These are phyloP conservation scores for Prochilodus magdalenae DNA, from an alignment of 2,113 vertebrate genomes.

Conservation along the genomic window DNA sequence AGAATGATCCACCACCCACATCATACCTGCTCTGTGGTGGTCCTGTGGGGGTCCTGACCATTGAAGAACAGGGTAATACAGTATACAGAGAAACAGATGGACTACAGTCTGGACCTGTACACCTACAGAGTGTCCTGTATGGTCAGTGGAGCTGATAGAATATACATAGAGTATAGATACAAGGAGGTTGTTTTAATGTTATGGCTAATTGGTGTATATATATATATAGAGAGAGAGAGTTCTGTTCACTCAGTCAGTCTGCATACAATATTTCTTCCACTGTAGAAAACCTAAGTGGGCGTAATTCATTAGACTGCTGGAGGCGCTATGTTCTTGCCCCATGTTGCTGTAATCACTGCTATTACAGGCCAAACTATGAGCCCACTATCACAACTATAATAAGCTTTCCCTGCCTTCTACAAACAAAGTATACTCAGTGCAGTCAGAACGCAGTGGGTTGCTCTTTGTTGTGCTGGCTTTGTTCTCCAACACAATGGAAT, in stretches of 20 bases:
- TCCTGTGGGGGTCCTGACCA: too few species aligned
- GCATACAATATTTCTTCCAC: not conserved
- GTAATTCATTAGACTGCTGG: not conserved
- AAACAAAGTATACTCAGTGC: not conserved
- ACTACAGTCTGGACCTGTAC: too few species aligned
- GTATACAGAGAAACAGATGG: too few species aligned
- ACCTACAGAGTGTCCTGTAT: too few species aligned
- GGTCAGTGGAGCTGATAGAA: too few species aligned
- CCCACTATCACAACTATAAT: not conserved
- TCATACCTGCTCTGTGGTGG: too few species aligned
- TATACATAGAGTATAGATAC: too few species aligned
- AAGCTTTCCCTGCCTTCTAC: not conserved
- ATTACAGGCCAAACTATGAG: not conserved
- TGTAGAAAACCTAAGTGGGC: not conserved
- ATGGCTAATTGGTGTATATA: too few species aligned
- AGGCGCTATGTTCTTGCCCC: not conserved
- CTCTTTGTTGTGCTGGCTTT: not conserved
- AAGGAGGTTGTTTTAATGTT: too few species aligned
- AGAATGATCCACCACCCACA: too few species aligned
- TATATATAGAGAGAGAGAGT: too few species aligned
- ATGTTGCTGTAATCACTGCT: slow-evolving; percentile 21
- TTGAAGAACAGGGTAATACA: too few species aligned
- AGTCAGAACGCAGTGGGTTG: not conserved
- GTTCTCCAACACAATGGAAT: not conserved
- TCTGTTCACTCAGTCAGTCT: not conserved